These are phyloP conservation scores for Leptura quadrifasciata DNA, from an alignment of 2,888 invertebrate species.

Conservation along the genomic window DNA sequence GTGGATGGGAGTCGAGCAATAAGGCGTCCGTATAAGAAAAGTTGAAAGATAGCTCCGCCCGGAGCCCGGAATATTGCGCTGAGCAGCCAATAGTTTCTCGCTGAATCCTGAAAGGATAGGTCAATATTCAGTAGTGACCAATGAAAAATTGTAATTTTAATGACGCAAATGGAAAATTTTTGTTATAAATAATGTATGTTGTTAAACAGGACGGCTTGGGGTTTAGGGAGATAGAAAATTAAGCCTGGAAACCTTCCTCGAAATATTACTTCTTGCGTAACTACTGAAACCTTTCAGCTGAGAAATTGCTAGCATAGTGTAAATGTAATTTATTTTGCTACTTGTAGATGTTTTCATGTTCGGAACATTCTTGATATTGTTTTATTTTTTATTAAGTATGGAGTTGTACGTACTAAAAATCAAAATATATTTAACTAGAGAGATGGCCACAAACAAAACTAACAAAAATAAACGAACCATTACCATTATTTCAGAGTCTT, in stretches of 20 bases:
- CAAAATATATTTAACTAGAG: no score
- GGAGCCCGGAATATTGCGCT: conserved; percentile 65
- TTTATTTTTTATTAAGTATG: no score
- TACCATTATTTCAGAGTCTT: no score
- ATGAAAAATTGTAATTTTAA: conserved; percentile 67
- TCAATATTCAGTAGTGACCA: conserved; percentile 71
- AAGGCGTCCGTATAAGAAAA: conserved; percentile 73
- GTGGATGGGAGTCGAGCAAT: conserved; percentile 69
- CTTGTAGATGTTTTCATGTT: background rate
- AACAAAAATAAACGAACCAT: no score
- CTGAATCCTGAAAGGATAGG: conserved; percentile 69
- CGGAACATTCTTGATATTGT: no score
- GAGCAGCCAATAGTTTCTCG: conserved; percentile 69
- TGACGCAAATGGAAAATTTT: conserved; percentile 71
- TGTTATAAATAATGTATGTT: conserved; percentile 74
- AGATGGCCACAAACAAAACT: no score
- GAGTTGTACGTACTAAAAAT: no score
- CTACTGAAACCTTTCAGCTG: conserved; percentile 29
- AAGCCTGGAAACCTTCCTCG: conserved; percentile 55
- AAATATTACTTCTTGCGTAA: conserved; percentile 57
- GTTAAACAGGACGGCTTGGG: conserved; percentile 66
- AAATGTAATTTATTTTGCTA: conserved; percentile 41
- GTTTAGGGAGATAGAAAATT: conserved; percentile 58
- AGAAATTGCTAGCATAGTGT: conserved; percentile 30
- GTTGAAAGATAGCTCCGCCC: conserved; percentile 68